A percentile compares a stretch with the other conserved stretches of the same genome.
Conservation (phyloP, 2,888 invertebrate genomes). For the Himalopsyche japonica region DNA sequence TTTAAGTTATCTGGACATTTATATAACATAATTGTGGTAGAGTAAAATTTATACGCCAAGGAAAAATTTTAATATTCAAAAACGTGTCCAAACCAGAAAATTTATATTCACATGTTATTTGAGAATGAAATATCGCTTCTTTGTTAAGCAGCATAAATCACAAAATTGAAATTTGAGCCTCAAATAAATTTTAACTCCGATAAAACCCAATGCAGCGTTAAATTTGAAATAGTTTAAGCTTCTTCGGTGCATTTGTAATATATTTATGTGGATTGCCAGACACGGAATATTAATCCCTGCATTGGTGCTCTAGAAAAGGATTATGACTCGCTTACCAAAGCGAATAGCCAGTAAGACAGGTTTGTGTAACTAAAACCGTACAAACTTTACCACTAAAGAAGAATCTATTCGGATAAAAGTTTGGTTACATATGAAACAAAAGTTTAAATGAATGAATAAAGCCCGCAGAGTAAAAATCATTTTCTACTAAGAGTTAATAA, state of each 20-base stretch:
- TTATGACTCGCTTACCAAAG: not conserved
- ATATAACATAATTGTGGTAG: not conserved
- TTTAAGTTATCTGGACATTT: too few relatives aligned
- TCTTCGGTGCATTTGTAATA: conserved; percentile 8
- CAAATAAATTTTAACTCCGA: conserved; percentile 9
- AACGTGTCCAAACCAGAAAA: not conserved
- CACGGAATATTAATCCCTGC: conserved; percentile 12
- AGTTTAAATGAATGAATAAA: not conserved
- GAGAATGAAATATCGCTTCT: not conserved
- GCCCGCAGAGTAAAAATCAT: too few relatives aligned
- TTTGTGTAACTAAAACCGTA: not conserved
- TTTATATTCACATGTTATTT: not conserved
- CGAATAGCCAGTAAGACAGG: not conserved
- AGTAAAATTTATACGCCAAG: not conserved
- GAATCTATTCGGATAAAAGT: not conserved
- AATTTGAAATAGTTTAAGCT: conserved; percentile 12
- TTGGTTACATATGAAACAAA: not conserved
- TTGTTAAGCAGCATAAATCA: conserved; percentile 1
- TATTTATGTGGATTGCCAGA: conserved; percentile 15
- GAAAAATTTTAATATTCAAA: not conserved
- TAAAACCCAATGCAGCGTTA: conserved; percentile 12
- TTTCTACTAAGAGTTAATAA: too few relatives aligned
- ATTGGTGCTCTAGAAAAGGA: not conserved
- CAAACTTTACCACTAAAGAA: not conserved
- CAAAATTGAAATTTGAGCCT: conserved; percentile 2